Percentiles rank a stretch among this genome's conserved stretches.
These are phyloP conservation scores for Puma concolor DNA, from an alignment of 2,113 vertebrate genomes.

Conservation along the genomic window DNA sequence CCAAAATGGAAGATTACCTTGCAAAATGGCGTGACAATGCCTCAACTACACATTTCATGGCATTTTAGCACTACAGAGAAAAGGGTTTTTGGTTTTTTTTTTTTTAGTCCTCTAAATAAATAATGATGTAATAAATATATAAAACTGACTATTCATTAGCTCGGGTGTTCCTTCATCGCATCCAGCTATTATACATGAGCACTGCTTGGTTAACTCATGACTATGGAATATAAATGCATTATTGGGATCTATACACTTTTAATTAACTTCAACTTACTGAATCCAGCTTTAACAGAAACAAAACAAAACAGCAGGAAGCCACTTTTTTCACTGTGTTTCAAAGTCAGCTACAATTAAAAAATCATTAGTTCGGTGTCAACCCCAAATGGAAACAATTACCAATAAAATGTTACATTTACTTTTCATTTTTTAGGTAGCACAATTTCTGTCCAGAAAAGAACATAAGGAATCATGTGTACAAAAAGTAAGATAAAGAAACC, in stretches of 20 bases:
- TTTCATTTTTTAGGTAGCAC: constrained; percentile 49
- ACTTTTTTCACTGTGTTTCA: constrained; percentile 61
- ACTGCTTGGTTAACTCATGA: constrained; percentile 48
- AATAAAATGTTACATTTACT: constrained; percentile 57
- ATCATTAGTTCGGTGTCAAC: constrained; percentile 71
- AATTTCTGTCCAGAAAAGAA: constrained; percentile 71
- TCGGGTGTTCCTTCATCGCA: background rate
- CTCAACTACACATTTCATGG: background rate
- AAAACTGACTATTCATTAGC: background rate
- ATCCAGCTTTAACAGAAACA: constrained; percentile 33
- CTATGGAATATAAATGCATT: constrained; percentile 57
- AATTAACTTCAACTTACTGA: constrained; percentile 79
- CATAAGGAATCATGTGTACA: background rate
- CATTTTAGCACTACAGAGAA: background rate
- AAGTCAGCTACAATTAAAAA: constrained; percentile 79
- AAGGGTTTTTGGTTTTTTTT: background rate
- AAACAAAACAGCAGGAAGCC: constrained; percentile 48
- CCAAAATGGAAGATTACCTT: background rate
- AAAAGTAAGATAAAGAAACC: constrained; percentile 64
- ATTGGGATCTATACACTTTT: constrained; percentile 64
- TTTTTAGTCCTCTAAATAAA: constrained; percentile 20
- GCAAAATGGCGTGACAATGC: background rate
- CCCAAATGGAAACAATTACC: constrained; percentile 71
- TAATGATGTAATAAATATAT: background rate
- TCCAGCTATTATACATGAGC: constrained; percentile 55